Evolutionary conservation across 2,113 vertebrate genomes (phyloP).

Genomic region (Addax nasomaculatus): DNA sequence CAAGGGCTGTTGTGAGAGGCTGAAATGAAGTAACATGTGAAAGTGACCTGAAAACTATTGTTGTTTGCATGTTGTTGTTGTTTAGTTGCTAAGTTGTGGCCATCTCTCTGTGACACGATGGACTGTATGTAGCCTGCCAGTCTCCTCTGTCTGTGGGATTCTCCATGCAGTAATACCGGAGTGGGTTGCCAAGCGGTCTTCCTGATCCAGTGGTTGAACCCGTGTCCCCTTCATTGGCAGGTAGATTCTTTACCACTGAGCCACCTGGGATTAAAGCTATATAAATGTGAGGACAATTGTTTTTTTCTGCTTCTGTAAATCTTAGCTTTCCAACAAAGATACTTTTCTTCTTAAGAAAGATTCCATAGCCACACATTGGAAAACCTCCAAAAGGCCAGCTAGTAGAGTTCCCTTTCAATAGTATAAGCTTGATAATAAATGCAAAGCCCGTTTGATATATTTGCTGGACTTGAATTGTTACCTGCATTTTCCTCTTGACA

Average conservation of each 20-base stretch:
- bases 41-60: background rate
- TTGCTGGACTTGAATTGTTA: background rate
- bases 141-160: background rate
- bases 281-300: background rate
- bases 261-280: background rate
- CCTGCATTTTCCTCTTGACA: background rate
- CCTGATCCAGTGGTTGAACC: background rate
- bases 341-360: background rate
- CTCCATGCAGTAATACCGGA: background rate
- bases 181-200: background rate
- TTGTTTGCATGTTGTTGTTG: background rate
- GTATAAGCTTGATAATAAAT: background rate
- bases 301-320: background rate
- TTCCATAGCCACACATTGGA: background rate
- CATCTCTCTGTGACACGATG: background rate
- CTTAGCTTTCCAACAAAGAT: background rate
- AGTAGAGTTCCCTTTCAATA: background rate
- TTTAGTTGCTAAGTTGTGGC: background rate
- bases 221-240: background rate
- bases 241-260: background rate
- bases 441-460: background rate
- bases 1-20: background rate
- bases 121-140: background rate
- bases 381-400: background rate
- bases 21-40: background rate